Conservation (phyloP, 1,140 invertebrate genomes). For the Achatina immaculata region DNA sequence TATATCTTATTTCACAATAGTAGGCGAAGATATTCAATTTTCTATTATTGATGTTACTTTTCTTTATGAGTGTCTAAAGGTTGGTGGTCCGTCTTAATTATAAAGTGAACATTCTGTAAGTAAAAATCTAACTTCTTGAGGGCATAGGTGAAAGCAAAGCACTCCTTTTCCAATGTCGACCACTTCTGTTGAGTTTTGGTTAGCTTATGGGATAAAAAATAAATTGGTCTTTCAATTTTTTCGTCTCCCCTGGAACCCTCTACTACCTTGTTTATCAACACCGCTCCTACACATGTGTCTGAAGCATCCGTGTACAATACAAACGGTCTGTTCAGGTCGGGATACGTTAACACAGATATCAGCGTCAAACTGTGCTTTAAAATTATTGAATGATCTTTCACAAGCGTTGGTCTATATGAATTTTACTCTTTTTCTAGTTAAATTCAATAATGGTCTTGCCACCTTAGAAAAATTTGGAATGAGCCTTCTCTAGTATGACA, state of each 20-base stretch:
- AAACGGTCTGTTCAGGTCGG: neutral
- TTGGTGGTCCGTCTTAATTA: conserved; percentile 12
- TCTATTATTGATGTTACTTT: too few species aligned
- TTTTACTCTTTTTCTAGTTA: conserved; percentile 9
- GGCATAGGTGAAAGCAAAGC: neutral
- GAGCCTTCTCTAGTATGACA: too few species aligned
- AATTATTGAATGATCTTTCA: conserved; percentile 15
- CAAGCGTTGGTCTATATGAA: conserved; percentile 26
- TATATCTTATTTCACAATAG: too few species aligned
- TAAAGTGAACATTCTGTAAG: neutral
- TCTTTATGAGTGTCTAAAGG: too few species aligned
- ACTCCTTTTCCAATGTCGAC: conserved; percentile 13
- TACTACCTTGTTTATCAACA: neutral
- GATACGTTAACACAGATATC: neutral
- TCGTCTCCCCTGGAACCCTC: neutral
- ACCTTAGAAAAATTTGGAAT: conserved; percentile 23
- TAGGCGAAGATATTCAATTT: too few species aligned
- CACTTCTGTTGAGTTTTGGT: neutral
- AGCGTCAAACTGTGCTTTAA: neutral
- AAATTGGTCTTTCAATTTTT: conserved; percentile 3
- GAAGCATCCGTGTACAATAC: conserved; percentile 29
- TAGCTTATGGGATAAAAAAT: conserved; percentile 1
- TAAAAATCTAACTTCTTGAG: conserved; percentile 30
- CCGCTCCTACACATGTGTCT: conserved; percentile 3
- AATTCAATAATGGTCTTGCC: neutral